Percentiles rank a stretch among this genome's conserved stretches.
phyloP scores from a whole-genome alignment of 1,140 invertebrate species.

The Musca vetustissima region DNA sequence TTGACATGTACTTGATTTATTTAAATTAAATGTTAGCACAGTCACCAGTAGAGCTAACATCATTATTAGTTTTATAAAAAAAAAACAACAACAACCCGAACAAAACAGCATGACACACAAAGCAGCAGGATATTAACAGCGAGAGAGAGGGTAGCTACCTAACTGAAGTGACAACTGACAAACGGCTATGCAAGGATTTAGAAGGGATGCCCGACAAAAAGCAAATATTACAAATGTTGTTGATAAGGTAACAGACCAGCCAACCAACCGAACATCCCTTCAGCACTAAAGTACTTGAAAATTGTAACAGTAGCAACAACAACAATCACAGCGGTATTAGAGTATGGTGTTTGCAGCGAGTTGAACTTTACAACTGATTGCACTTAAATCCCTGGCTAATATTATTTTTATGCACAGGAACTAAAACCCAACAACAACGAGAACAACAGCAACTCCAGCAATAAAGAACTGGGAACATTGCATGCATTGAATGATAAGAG shows the following conservation, averaged over 20 bases:
- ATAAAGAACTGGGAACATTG: neutral
- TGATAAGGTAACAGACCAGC: too few species aligned
- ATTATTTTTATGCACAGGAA: constrained; percentile 9
- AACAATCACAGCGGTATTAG: too few species aligned
- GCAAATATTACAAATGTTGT: too few species aligned
- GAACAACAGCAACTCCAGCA: too few species aligned
- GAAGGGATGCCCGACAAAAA: too few species aligned
- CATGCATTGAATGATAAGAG: too few species aligned
- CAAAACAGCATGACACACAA: neutral
- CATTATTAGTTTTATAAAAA: constrained; percentile 16
- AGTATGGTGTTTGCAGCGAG: too few species aligned
- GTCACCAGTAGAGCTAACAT: neutral
- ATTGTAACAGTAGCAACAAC: too few species aligned
- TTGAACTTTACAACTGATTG: too few species aligned
- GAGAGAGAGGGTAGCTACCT: neutral
- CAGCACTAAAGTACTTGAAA: too few species aligned
- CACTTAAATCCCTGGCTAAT: constrained; percentile 3
- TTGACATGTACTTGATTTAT: constrained; percentile 24
- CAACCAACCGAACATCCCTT: too few species aligned
- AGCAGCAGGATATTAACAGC: neutral
- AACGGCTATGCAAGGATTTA: neutral
- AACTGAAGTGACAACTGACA: neutral
- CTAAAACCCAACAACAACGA: neutral
- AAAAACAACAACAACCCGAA: neutral
- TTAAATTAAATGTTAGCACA: constrained; percentile 4